A percentile compares a stretch with the other conserved stretches of the same genome.
phyloP scores from a whole-genome alignment of 92 coral and sea anemone genomes.

The Epizoanthus stellaris region DNA sequence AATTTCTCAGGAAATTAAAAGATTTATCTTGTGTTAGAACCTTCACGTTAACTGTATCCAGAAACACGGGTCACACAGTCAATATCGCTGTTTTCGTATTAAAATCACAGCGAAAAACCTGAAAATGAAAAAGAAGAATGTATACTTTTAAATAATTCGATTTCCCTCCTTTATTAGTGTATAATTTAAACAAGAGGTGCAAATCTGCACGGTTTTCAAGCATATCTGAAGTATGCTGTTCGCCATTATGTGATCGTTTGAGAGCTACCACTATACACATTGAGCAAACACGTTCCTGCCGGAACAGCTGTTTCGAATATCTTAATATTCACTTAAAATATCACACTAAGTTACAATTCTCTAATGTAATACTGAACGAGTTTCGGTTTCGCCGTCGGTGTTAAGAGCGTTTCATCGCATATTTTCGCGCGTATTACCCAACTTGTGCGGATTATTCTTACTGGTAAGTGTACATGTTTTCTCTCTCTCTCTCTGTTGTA shows the following conservation, averaged over 20 bases:
- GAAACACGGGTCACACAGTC: no score
- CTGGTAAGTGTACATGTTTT: no score
- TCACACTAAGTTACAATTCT: not conserved
- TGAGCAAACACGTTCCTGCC: not conserved
- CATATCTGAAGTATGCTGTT: not conserved
- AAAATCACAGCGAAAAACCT: not conserved
- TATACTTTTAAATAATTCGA: not conserved
- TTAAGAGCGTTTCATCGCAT: no score
- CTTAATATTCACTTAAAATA: not conserved
- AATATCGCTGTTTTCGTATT: no score
- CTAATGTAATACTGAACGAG: not conserved
- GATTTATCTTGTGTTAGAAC: no score
- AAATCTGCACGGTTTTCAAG: not conserved
- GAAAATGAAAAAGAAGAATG: not conserved
- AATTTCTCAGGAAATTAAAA: no score
- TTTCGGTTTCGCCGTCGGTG: not conserved
- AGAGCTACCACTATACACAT: not conserved
- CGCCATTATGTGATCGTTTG: not conserved
- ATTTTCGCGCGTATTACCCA: no score
- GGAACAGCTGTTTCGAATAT: conserved; percentile 2
- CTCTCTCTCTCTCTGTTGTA: no score
- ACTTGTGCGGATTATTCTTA: no score
- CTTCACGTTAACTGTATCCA: no score
- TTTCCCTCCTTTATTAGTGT: not conserved
- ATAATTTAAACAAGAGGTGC: not conserved